Conservation (phyloP, 1,140 invertebrate genomes). For the Pseudobourletiella spinata region DNA sequence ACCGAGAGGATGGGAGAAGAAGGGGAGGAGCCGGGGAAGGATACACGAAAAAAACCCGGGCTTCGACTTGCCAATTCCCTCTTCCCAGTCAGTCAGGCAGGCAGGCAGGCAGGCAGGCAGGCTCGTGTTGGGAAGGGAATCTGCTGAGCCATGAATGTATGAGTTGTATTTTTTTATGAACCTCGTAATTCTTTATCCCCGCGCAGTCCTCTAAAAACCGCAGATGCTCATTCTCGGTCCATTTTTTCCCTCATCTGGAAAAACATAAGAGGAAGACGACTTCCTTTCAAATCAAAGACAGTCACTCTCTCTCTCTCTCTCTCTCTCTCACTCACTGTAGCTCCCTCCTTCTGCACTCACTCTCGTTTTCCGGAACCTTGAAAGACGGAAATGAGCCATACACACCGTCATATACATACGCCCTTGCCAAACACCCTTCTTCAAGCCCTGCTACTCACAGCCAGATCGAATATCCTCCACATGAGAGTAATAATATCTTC, state of each 20-base stretch:
- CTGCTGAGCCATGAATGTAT: background rate
- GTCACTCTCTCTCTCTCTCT: background rate
- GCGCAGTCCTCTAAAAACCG: background rate
- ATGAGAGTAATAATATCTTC: too few species aligned
- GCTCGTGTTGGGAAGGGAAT: background rate
- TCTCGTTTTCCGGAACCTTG: constrained; percentile 1
- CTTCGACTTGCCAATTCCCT: background rate
- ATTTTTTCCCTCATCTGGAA: constrained; percentile 8
- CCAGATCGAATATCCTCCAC: too few species aligned
- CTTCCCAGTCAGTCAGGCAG: too few species aligned
- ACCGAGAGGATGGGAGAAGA: background rate
- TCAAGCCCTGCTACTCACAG: too few species aligned
- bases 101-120: too few species aligned
- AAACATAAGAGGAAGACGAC: constrained; percentile 10
- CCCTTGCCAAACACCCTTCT: too few species aligned
- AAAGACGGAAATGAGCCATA: constrained; percentile 1
- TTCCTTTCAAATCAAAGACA: constrained; percentile 13
- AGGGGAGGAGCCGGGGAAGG: background rate
- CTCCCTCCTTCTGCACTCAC: background rate
- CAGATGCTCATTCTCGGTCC: constrained; percentile 6
- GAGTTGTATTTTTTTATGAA: background rate
- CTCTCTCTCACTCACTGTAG: too few species aligned
- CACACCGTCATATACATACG: too few species aligned
- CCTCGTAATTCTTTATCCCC: background rate
- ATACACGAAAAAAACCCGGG: background rate